Evolutionary conservation across 2,888 invertebrate species (phyloP), one percentile per base, ranked within the genome.

Genomic region (Pseudeuparius sepicola): DNA sequence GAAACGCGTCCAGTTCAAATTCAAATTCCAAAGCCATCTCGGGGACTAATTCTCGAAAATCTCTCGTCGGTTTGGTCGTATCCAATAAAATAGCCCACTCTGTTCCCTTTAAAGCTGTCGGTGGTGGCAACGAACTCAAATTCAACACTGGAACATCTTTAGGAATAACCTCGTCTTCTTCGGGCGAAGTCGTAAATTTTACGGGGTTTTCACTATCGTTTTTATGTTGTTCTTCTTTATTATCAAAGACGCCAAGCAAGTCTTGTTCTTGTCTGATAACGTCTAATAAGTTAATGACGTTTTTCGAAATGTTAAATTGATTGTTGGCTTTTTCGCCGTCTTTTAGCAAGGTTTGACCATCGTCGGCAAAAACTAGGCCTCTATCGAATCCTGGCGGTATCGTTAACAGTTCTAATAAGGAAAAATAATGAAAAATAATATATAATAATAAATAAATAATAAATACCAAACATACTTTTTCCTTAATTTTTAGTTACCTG

Each of bases 1-100:
- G 98, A 58, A 99, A 99, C 14, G 77, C 85, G 61, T 99, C 98
- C 53, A 97, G 67, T 52, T 93, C 87, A 63, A 98, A 99, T 2
- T 82, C 80, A 63, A 79, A 92, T 39, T 70, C 73, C 53, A 83
- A 78, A 0, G 94, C 94, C 66, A 87, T 82, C 40, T 82, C 75
- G 3, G 86, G 86, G 37, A 93, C 75, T 51, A 71, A 72, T 47
- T 85, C 74, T 30, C 78, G 69, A 53, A 92, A 93, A 57, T 93
- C 81, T 2, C 67, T 69, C 1, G 93, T 80, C 0, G 89, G 86
- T 33, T 75, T 70, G 1, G 78, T 75, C 1, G 87, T 78, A 57
- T 94, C 87, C 18, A 94, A 70, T 60, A 82, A 73, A 53, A 90
- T 81, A 0, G 92, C 93, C 88, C 88, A 94, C 52, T 88, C 78